Conservation (phyloP, 2,113 vertebrate genomes). For the Cynoglossus semilaevis region DNA sequence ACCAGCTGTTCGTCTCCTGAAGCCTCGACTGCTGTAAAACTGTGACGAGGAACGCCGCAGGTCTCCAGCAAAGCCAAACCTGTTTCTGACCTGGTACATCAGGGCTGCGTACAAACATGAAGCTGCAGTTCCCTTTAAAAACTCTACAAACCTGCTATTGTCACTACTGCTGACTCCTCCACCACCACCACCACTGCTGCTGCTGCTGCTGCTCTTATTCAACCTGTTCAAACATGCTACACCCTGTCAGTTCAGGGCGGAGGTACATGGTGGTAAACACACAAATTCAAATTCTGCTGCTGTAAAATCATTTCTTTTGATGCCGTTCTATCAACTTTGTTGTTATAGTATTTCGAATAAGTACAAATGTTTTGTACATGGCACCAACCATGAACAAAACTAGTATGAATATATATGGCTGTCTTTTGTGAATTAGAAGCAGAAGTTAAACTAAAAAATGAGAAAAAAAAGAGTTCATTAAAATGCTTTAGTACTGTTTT, state of each 20-base stretch:
- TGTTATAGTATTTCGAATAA: not conserved
- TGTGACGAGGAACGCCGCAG: conserved; percentile 35
- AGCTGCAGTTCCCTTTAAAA: conserved; percentile 19
- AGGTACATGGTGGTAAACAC: not conserved
- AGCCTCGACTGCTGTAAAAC: conserved; percentile 16
- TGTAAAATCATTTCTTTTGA: too few species aligned
- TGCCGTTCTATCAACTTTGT: not conserved
- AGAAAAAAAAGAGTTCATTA: too few species aligned
- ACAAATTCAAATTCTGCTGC: too few species aligned
- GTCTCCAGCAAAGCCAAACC: conserved; percentile 38
- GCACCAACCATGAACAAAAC: conserved; percentile 5
- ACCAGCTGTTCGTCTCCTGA: not conserved
- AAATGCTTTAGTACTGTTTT: too few species aligned
- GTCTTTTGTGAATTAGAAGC: too few species aligned
- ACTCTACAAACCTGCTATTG: conserved; percentile 40
- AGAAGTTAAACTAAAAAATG: too few species aligned
- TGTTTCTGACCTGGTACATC: conserved; percentile 23
- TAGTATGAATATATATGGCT: not conserved
- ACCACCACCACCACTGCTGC: too few species aligned
- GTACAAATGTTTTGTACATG: conserved; percentile 4
- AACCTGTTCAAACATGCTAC: conserved; percentile 45
- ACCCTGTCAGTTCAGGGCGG: not conserved
- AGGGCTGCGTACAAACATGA: conserved; percentile 26
- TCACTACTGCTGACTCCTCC: not conserved
- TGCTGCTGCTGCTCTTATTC: not conserved